These are phyloP conservation scores for human (Homo sapiens) DNA, from an alignment of 2,113 vertebrate species.

Conservation along the genomic window GRCh38 chr1:58573501-58574000, in stretches of 20 bases:
- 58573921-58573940: background rate
- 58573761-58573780: conserved; percentile 25
- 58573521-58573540: background rate
- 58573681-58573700: background rate
- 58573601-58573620: background rate
- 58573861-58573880: background rate
- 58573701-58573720: background rate
- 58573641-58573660: background rate
- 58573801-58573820: background rate
- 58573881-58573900: background rate
- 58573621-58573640: background rate
- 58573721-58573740: background rate
- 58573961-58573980: background rate
- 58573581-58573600: background rate
- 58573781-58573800: conserved; percentile 6
- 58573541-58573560: background rate
- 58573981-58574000: background rate
- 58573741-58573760: background rate
- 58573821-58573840: background rate
- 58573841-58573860: background rate
- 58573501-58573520: background rate
- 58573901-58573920: background rate
- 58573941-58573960: background rate
- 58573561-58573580: background rate
- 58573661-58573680: background rate